Percentiles rank a stretch among this genome's conserved stretches.
Evolutionary conservation across 2,113 vertebrate species (phyloP).

Genomic region (Diphyllodes magnificus): DNA sequence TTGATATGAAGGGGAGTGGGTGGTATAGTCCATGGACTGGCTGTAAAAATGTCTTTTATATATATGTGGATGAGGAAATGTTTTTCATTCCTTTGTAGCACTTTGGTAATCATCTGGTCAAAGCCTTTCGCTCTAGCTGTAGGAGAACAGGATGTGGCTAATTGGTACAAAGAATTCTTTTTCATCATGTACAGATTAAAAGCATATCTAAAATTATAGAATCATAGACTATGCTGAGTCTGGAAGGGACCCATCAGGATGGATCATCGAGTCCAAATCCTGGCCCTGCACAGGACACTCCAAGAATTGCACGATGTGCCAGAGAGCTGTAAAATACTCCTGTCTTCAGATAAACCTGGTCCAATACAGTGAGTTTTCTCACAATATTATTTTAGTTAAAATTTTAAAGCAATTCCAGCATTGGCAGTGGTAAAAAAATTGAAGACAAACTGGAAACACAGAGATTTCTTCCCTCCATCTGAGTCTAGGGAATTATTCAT

Average conservation of each 20-base stretch:
- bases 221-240: background rate
- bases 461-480: background rate
- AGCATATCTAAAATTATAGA: background rate
- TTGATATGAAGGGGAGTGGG: background rate
- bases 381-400: background rate
- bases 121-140: background rate
- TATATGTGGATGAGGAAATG: background rate
- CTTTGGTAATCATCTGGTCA: background rate
- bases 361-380: background rate
- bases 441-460: background rate
- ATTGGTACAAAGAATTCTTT: background rate
- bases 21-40: accelerated
- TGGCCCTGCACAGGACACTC: background rate
- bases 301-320: background rate
- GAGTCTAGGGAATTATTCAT: background rate
- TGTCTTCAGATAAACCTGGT: background rate
- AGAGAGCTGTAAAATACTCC: background rate
- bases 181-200: background rate
- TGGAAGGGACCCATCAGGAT: background rate
- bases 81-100: background rate
- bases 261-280: background rate
- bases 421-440: background rate
- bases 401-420: background rate
- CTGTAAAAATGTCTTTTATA: background rate
- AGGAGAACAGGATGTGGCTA: background rate